Evolutionary conservation across 2,888 invertebrate species (phyloP).

Genomic region (Yponomeuta cagnagella): DNA sequence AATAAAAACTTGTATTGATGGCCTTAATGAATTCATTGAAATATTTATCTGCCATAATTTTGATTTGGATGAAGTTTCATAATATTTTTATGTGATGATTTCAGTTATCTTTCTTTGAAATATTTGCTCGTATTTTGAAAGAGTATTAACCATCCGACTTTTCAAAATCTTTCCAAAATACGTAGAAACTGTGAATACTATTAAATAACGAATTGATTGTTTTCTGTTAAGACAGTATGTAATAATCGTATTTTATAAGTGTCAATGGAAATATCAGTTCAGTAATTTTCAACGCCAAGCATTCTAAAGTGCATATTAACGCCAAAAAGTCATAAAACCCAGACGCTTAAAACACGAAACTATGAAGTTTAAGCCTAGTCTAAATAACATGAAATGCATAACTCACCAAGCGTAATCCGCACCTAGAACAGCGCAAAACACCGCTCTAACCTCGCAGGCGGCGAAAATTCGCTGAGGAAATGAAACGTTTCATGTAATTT

Average conservation of each 20-base stretch:
- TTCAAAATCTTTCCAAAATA: too few relatives aligned
- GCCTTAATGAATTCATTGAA: constrained; percentile 12
- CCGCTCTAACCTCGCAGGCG: constrained; percentile 27
- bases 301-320: not conserved
- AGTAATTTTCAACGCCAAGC: not conserved
- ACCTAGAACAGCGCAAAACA: constrained; percentile 1
- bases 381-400: not conserved
- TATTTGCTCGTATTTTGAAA: not conserved
- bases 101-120: not conserved
- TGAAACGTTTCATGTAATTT: constrained; percentile 66
- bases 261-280: not conserved
- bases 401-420: not conserved
- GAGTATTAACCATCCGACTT: too few relatives aligned
- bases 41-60: not conserved
- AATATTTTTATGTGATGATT: not conserved
- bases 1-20: constrained; percentile 17
- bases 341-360: not conserved
- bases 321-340: not conserved
- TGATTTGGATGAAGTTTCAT: not conserved
- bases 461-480: constrained; percentile 61
- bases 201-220: too few relatives aligned
- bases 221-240: too few relatives aligned
- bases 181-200: too few relatives aligned
- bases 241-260: not conserved
- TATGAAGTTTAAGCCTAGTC: not conserved